A percentile compares a stretch with the other conserved stretches of the same genome.
Conservation (phyloP, 2,113 vertebrate species). For the Catharus bicknelli region DNA sequence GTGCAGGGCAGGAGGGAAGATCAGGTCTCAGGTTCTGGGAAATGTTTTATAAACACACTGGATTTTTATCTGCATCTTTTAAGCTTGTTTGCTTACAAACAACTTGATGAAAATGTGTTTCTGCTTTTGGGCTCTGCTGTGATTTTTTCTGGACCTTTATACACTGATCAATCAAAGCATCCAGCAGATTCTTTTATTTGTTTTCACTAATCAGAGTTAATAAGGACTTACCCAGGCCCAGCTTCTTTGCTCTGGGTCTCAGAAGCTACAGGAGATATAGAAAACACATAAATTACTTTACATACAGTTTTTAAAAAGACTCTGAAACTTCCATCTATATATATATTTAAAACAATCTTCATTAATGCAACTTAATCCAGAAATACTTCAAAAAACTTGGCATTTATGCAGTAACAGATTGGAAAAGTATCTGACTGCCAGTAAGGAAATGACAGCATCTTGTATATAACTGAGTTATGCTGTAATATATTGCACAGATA, state of each 20-base stretch:
- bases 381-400: background rate
- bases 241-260: conserved; percentile 86
- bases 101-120: background rate
- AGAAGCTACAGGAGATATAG: conserved; percentile 79
- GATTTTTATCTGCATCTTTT: background rate
- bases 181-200: background rate
- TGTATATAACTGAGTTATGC: background rate
- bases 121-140: background rate
- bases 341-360: background rate
- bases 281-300: background rate
- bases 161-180: background rate
- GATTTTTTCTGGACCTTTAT: background rate
- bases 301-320: background rate
- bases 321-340: background rate
- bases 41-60: fast-evolving
- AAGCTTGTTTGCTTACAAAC: background rate
- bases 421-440: background rate
- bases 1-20: background rate
- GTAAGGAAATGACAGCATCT: background rate
- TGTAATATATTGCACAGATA: background rate
- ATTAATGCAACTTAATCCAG: background rate
- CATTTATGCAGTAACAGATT: background rate
- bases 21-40: fast-evolving
- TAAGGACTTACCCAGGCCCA: conserved; percentile 89
- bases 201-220: background rate